Base-by-base conservation (phyloP, 2,113 vertebrate species). In the Leiothrix lutea region DNA sequence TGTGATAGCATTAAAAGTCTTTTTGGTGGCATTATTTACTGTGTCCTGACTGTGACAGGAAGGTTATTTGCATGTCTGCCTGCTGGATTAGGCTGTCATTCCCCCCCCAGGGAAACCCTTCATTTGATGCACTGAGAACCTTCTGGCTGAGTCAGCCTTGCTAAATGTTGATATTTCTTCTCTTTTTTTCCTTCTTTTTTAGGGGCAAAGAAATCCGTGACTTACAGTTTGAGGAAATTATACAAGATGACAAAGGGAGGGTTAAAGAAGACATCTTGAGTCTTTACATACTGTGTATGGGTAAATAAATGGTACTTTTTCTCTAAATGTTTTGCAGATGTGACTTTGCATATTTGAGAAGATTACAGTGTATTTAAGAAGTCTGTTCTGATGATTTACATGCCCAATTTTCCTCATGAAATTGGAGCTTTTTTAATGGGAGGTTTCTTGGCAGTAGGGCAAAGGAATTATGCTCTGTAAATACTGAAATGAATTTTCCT, bases 231-330 rank as follows among this genome's bases (percentile, higher is more conserved):
- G 38, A 99, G 98, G 93, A 99, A 99, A 96, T 96, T 99, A 40
- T 92, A 97, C 69, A 99, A 99, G 97, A 99, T 99, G 99, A 98
- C 99, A 97, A 99, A 97, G 89, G 99, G 99, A 72, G 99, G 98
- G 98, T 95, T 98, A 82, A 98, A 96, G 96, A 99, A 98, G 97
- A 88, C 97, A 1, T 90, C 97, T 6, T 93, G 74, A 64, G 40
- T 80, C 70, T 89, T 94, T 38, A 35, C 47, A 18, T 92, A 74
- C 80, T 93, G 19, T 88, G 36, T 95, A 28, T 88, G 92, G 94
- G 64, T 94, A 81, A 98, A 97, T 97, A 97, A 97, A 97, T 80
- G 62, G 67, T 56, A 87, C 77, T 82, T 96, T 94, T 73, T 94
- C 53, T 77, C 45, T 45, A 83, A 86, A 78, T 90, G 60, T 64